These are phyloP conservation scores for Scomber colias DNA, from an alignment of 2,113 vertebrate species.

Conservation along the genomic window DNA sequence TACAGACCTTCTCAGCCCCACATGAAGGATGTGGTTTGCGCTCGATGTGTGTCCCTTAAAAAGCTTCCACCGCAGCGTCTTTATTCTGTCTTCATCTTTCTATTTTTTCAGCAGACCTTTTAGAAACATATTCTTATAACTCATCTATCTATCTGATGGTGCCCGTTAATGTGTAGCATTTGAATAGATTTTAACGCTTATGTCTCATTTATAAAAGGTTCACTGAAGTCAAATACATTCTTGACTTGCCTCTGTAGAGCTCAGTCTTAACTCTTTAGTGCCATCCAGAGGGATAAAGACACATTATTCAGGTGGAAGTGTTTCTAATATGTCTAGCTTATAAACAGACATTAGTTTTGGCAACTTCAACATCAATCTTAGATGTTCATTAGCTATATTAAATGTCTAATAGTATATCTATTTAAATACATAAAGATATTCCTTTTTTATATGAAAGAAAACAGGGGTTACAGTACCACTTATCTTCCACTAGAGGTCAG, in stretches of 20 bases:
- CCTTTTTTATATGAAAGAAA: not conserved
- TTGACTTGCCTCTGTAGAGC: not conserved
- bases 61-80: not conserved
- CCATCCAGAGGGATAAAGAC: slow-evolving; percentile 54
- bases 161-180: not conserved
- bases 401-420: not conserved
- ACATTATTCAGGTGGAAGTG: not conserved
- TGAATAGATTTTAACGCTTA: not conserved
- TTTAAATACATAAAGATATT: not conserved
- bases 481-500: slow-evolving; percentile 71
- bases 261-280: slow-evolving; percentile 33
- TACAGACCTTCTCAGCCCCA: not conserved
- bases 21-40: slow-evolving; percentile 46
- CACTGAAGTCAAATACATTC: not conserved
- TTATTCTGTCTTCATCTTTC: not conserved
- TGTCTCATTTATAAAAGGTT: not conserved
- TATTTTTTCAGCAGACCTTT: not conserved
- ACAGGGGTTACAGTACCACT: slow-evolving; percentile 12
- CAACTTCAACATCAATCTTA: not conserved
- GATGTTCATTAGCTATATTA: not conserved
- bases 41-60: not conserved
- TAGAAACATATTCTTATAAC: slow-evolving; percentile 19
- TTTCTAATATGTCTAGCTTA: not conserved
- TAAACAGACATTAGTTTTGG: not conserved
- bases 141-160: not conserved